Conservation (phyloP, 2,888 invertebrate genomes). For the Athalia rosae region DNA sequence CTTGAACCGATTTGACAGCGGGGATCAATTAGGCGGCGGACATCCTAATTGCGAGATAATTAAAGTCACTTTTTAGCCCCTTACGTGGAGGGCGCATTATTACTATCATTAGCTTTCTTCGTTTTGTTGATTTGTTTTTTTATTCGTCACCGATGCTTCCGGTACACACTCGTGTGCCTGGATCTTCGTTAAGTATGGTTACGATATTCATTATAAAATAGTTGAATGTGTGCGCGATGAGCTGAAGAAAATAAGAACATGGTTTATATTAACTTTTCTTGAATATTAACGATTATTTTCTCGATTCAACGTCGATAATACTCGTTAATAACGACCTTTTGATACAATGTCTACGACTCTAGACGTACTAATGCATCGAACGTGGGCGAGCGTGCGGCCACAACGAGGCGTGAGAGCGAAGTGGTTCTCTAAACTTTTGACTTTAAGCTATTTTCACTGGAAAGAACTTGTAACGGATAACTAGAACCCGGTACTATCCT, state of each 20-base stretch:
- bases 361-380: conserved; percentile 30
- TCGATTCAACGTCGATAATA: conserved; percentile 24
- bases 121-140: neutral
- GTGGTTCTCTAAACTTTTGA: conserved; percentile 38
- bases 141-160: neutral
- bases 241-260: neutral
- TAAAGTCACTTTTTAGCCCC: conserved; percentile 29
- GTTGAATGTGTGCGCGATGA: too few relatives aligned
- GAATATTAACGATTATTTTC: conserved; percentile 26
- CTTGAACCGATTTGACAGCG: conserved; percentile 30
- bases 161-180: too few relatives aligned
- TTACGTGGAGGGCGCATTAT: neutral
- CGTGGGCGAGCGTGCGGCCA: conserved; percentile 32
- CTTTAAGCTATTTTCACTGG: conserved; percentile 9
- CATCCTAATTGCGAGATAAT: conserved; percentile 42
- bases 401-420: conserved; percentile 38
- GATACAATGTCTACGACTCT: conserved; percentile 28
- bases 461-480: conserved; percentile 20
- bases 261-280: neutral
- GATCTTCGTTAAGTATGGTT: too few relatives aligned
- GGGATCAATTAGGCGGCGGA: conserved; percentile 35
- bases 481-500: neutral
- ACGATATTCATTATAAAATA: too few relatives aligned
- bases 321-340: conserved; percentile 40
- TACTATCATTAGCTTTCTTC: neutral